Evolutionary conservation across 2,113 vertebrate species (phyloP), one percentile per base, ranked within the genome.

Genomic region (Hepsetus odoe): DNA sequence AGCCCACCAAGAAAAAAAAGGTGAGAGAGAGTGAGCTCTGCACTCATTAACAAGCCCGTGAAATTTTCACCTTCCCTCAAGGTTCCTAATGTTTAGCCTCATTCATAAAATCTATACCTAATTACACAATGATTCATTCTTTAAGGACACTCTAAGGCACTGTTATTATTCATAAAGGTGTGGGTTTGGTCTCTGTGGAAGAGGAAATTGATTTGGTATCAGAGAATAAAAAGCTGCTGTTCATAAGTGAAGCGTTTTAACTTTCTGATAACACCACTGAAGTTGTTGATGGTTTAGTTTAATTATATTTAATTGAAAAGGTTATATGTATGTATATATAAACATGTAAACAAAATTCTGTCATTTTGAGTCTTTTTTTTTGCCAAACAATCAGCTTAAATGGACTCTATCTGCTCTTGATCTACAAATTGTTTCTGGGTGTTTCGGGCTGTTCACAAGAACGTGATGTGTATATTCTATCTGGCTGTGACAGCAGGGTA

Each of bases 1-100:
- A 99, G 58, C 97, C 98, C 14, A 93, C 93, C 3, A 99, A 99
- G 93, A 99, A 99, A 90, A 99, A 99, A 91, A 99, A 99, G 96
- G 98, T 98, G 87, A 75, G 77, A 14, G 40, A 16, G 26, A n/a
- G 55, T 8, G 14, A 13, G 32, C 59, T 20, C 22, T 32, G 5
- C 16, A 12, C 40, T 75, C 51, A 38, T 40, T 76, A 70, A 53
- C 14, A 61, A 46, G n/a, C 16, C 14, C 20, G 7, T 55, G 56
- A 66, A 49, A n/a, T 59, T 18, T 30, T 73, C 8, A 1, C 14
- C 26, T 70, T 13, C n/a, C 33, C 26, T 66, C 46, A 69, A 53
- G 49, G 8, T 55, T 33, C 53, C 28, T 13, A 32, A 20, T 44
- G 61, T 64, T 61, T 69, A 59, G 75, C 33, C 65, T 71, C 51